phyloP scores from a whole-genome alignment of 2,113 vertebrate genomes.

The Numida meleagris region DNA sequence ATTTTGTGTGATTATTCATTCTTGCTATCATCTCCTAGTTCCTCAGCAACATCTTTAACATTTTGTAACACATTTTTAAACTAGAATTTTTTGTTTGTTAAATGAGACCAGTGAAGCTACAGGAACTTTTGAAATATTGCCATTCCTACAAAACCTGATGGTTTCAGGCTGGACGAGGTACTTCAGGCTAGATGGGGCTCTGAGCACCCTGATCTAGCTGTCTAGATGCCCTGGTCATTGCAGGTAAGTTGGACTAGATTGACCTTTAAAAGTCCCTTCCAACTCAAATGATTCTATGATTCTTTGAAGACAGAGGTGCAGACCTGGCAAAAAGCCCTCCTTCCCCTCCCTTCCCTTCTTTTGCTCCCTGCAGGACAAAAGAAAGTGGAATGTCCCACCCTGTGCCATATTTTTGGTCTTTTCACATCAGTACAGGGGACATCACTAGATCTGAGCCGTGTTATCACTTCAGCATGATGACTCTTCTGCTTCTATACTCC shows the following conservation, averaged over 20 bases:
- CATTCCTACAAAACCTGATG: background rate
- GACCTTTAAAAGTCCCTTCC: too few relatives aligned
- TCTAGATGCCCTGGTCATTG: too few relatives aligned
- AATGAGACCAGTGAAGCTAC: background rate
- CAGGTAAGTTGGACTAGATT: too few relatives aligned
- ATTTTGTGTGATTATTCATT: background rate
- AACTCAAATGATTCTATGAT: too few relatives aligned
- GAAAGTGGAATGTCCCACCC: accelerated
- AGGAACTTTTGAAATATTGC: background rate
- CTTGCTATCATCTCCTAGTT: conserved; percentile 7
- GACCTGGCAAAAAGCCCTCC: background rate
- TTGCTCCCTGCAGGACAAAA: background rate
- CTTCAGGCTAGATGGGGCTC: background rate
- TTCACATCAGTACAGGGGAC: background rate
- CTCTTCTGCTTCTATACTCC: background rate
- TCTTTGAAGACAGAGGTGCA: background rate
- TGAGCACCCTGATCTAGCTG: too few relatives aligned
- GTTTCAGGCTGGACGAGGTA: too few relatives aligned
- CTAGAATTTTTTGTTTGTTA: background rate
- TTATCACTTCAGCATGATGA: background rate
- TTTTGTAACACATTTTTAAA: background rate
- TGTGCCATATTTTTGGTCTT: background rate
- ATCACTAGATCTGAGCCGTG: background rate
- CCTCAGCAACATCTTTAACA: background rate
- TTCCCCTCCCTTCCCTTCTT: background rate